Percentiles rank a stretch among this genome's conserved stretches.
phyloP scores from a whole-genome alignment of 2,888 invertebrate genomes.

The Rhagonycha fulva region DNA sequence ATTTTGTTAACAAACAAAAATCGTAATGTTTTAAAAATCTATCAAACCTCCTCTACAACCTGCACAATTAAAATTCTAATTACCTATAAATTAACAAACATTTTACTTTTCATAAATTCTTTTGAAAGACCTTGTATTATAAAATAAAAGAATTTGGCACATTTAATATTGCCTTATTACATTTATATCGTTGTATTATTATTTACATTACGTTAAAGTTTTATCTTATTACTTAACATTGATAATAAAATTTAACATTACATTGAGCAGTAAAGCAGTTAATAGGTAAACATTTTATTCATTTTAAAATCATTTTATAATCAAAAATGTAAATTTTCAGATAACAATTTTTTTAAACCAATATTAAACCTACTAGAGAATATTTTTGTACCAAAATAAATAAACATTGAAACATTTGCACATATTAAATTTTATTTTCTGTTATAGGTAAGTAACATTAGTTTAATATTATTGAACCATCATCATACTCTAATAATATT shows the following conservation, averaged over 20 bases:
- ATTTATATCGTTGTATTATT: constrained; percentile 20
- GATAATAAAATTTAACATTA: constrained; percentile 22
- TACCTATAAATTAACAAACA: too few relatives aligned
- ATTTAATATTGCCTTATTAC: constrained; percentile 4
- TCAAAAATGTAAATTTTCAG: too few relatives aligned
- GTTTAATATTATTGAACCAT: not conserved
- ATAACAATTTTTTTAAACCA: too few relatives aligned
- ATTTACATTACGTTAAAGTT: constrained; percentile 15
- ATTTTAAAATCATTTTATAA: not conserved
- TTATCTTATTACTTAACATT: constrained; percentile 20
- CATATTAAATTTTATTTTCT: not conserved
- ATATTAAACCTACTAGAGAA: not conserved
- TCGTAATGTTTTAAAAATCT: too few relatives aligned
- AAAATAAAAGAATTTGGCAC: constrained; percentile 13
- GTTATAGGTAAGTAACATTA: not conserved
- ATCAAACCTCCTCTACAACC: too few relatives aligned
- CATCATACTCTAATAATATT: not conserved
- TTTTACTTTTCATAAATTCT: too few relatives aligned
- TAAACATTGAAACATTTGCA: not conserved
- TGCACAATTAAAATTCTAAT: too few relatives aligned
- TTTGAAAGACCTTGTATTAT: not conserved
- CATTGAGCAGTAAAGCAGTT: constrained; percentile 8
- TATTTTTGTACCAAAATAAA: not conserved
- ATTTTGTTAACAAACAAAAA: too few relatives aligned
- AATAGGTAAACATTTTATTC: not conserved